Evolutionary conservation across 2,113 vertebrate genomes (phyloP).

Genomic region (Plecotus auritus): DNA sequence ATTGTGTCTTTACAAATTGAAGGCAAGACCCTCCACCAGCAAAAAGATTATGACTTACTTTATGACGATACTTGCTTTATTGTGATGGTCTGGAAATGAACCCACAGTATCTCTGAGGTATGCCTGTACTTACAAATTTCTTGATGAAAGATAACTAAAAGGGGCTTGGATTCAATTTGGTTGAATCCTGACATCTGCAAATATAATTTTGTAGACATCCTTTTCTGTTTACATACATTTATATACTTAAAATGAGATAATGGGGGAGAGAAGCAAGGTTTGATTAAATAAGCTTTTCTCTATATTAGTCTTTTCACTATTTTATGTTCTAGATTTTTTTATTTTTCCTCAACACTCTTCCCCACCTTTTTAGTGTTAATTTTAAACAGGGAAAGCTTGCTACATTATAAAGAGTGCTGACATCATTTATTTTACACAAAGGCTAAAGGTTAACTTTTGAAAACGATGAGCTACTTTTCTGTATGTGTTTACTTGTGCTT

Average conservation of each 20-base stretch:
- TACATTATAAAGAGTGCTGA: conserved; percentile 27
- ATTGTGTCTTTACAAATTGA: neutral
- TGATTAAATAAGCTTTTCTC: conserved; percentile 37
- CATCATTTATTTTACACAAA: conserved; percentile 49
- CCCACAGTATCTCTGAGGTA: neutral
- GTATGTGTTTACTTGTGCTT: conserved; percentile 45
- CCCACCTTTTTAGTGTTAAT: conserved; percentile 15
- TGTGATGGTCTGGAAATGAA: neutral
- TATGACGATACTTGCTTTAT: neutral
- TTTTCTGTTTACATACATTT: conserved; percentile 38
- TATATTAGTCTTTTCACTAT: conserved; percentile 5
- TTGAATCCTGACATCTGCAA: neutral
- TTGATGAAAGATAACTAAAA: neutral
- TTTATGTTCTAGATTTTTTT: conserved; percentile 38
- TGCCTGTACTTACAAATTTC: neutral
- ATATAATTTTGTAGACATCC: neutral
- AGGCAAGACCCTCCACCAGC: neutral
- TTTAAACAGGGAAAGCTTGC: conserved; percentile 60
- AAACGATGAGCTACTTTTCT: conserved; percentile 45
- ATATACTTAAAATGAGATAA: neutral
- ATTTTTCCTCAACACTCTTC: conserved; percentile 45
- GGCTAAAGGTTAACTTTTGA: conserved; percentile 11
- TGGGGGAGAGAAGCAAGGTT: neutral
- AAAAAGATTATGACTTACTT: neutral
- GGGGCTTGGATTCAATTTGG: neutral